Evolutionary conservation across 2,113 vertebrate genomes (phyloP), one percentile per base, ranked within the genome.

Genomic region (Sinocyclocheilus maitianheensis): DNA sequence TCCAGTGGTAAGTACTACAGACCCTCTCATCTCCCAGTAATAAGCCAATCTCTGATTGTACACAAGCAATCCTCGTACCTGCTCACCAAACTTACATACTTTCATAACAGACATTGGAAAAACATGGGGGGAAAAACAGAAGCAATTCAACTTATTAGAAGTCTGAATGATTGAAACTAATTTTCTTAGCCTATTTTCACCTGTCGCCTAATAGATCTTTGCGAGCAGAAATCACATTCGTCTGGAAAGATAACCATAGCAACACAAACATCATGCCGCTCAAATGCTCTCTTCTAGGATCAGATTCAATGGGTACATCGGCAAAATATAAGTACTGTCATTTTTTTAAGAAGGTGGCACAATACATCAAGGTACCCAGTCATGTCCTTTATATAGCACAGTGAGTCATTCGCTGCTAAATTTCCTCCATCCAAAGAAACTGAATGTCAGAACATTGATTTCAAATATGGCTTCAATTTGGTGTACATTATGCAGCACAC

Each of bases 391-490:
- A 71, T 69, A 67, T 79, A 51, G 74, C 74, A 63, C 5, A 4
- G 18, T 58, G 75, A 85, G 34, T 58, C 63, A 85, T 69, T 79
- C 13, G 2, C 22, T 58, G 34, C 63, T 43, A 24, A 48, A 71
- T 51, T 67, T 67, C 18, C 14, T 14, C 55, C 4, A 20, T 51
- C 16, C 11, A 30, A 34, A 20, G 26, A 82, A 48, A 4, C 40
- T 67, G 40, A 81, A 53, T 51, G 63, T 82, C 63, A 82, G 18
- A 53, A 22, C 46, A 82, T 34, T 82, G 81, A 82, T 82, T 71
- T 71, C 24, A 48, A 48, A 67, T 34, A 37, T 22, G 63, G 13
- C 65, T 82, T 16, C 18, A 30, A 22, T 53, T 69, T 26, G 43
- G 81, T 34, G 63, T 46, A 26, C 65, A 71, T 82, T 53, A 53